A percentile compares a stretch with the other conserved stretches of the same genome.
Conservation (phyloP, 2,888 invertebrate species). For the Microctonus hyperodae region DNA sequence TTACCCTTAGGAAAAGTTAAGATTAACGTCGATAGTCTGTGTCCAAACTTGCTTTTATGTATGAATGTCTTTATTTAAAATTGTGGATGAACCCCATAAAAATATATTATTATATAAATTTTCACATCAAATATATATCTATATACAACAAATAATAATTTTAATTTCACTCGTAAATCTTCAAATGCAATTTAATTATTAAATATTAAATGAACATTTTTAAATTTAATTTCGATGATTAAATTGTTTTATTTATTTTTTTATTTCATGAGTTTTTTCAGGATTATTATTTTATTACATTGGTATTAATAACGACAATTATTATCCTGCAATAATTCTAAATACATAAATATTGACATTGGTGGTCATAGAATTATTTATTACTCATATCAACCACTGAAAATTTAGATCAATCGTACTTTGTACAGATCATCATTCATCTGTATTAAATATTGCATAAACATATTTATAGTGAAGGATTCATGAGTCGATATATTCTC, state of each 20-base stretch:
- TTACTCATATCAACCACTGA: neutral
- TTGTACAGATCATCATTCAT: conserved; percentile 3
- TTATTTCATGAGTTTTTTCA: too few relatives aligned
- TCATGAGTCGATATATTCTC: neutral
- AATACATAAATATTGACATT: too few relatives aligned
- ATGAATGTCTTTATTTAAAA: neutral
- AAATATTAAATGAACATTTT: too few relatives aligned
- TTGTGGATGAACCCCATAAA: neutral
- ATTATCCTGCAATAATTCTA: too few relatives aligned
- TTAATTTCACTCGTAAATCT: too few relatives aligned
- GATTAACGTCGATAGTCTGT: conserved; percentile 30
- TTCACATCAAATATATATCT: too few relatives aligned
- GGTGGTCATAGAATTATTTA: neutral
- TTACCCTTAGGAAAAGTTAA: conserved; percentile 2
- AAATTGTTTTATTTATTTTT: too few relatives aligned
- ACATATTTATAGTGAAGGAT: neutral
- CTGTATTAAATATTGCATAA: neutral
- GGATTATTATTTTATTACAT: too few relatives aligned
- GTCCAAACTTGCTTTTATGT: neutral
- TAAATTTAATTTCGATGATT: too few relatives aligned
- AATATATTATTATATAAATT: conserved; percentile 27
- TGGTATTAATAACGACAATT: too few relatives aligned
- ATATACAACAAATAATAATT: too few relatives aligned
- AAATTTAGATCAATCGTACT: neutral
- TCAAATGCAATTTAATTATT: too few relatives aligned